Evolutionary conservation across 2,797 vertebrate species (phyloP), one percentile per base, ranked within the genome.

Genomic region (Decapterus maruadsi): DNA sequence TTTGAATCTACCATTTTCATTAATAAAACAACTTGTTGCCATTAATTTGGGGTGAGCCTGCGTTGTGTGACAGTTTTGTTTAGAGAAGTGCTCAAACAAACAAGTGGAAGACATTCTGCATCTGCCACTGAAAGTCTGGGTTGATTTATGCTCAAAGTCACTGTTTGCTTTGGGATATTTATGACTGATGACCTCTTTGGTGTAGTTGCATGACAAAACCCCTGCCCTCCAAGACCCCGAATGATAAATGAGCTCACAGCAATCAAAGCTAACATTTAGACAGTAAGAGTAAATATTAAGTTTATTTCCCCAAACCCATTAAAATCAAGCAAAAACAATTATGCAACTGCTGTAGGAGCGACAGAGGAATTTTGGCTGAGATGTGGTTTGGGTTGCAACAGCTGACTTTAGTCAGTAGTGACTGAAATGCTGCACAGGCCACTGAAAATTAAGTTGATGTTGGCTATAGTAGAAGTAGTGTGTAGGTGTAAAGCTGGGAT

Each of bases 281-380:
- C 62, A 40, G 43, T 57, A 2, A 40, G 9, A 69, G 57, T 51
- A 77, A 79, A 81, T 34, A 62, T 50, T 38, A 22, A 51, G 20
- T 19, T 57, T 2, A 53, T 4, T 20, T 43, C 29, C 36, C 14
- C 38, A 13, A 6, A 1, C 38, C 19, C 14, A 72, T n/a, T 50
- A 31, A n/a, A 75, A 75, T 77, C n/a, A 51, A 59, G 36, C 3
- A 61, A 43, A 58, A 75, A 45, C 20, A 61, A 51, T 61, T n/a
- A 60, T 4, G 14, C 0, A 43, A 17, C 53, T 34, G 22, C 42
- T 38, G 51, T 62, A 48, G 68, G 60, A 26, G 60, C 20, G 8
- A 11, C 56, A 55, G 3, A 34, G 22, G 50, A 3, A 66, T 55
- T 31, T 56, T 17, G 26, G 17, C 19, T 29, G 6, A 54, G 10